Conservation (phyloP, 53 echinoderm and acorn worm genomes). For the Holothuria leucospilota region DNA sequence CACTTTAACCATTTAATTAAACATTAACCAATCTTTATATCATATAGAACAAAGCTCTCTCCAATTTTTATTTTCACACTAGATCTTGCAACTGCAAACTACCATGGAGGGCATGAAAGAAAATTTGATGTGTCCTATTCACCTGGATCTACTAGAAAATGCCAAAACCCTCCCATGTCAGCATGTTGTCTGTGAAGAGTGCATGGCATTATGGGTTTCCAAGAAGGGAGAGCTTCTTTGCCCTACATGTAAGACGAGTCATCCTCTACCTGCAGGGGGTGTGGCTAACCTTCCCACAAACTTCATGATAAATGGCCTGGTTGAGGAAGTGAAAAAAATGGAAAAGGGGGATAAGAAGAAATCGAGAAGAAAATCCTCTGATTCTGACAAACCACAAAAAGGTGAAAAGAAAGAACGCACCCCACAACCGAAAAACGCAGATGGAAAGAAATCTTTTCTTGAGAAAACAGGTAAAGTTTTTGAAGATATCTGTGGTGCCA, state of each 20-base stretch:
- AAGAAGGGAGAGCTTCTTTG: conserved; percentile 39
- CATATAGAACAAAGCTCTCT: too few species aligned
- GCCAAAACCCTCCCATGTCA: conserved; percentile 41
- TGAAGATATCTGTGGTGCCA: conserved; percentile 3
- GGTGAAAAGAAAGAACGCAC: not conserved
- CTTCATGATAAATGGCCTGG: conserved; percentile 36
- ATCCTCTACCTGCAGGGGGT: conserved; percentile 31
- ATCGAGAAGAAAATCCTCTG: not conserved
- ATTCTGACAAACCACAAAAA: not conserved
- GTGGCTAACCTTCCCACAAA: conserved; percentile 33
- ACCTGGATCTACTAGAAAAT: conserved; percentile 26
- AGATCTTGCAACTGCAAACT: too few species aligned
- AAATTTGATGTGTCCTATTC: conserved; percentile 38
- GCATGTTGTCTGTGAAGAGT: conserved; percentile 48
- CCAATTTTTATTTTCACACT: too few species aligned
- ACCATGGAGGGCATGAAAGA: conserved; percentile 42
- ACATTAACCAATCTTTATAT: too few species aligned
- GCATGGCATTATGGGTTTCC: conserved; percentile 36
- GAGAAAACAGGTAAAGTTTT: conserved; percentile 31
- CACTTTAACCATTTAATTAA: too few species aligned
- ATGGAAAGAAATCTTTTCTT: conserved; percentile 24
- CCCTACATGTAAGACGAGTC: conserved; percentile 22
- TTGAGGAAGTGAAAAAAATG: conserved; percentile 32
- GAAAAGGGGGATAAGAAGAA: conserved; percentile 5
- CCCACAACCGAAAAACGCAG: not conserved